Evolutionary conservation across 92 coral and sea anemone species (phyloP), one percentile per base, ranked within the genome.

Genomic region (Epizoanthus stellaris): DNA sequence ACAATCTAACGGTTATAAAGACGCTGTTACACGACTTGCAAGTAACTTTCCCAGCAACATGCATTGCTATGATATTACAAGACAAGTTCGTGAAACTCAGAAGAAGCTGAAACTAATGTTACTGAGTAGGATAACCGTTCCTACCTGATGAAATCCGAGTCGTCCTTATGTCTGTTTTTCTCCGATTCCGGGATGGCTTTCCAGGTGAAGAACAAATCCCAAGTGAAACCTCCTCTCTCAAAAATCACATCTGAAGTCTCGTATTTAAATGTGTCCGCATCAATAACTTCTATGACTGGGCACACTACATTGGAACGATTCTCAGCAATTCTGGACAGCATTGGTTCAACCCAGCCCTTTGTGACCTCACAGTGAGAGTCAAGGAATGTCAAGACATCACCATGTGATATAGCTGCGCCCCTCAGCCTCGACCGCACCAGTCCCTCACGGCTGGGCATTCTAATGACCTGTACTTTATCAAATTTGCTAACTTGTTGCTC

Each of bases 301-400:
- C 98, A 94, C 13, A 94, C 98, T 12, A 94, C 98, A 54, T 94
- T 94, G 61, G 88, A 52, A 6, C 87, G 95, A 70, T 92, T 89
- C 54, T 89, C 91, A 13, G 98, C 98, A 53, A 94, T 94, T 39
- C 98, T 86, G 42, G 91, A 94, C 83, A 94, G 70, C 7, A 94
- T 90, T 12, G 98, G 98, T 84, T 94, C 98, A 14, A 94, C 40
- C 98, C 98, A 94, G n/a, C 94, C 98, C 45, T 88, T 90, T 54
- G 98, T 94, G 17, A 93, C 95, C 70, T 94, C 98, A 40, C 98
- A 94, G 75, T 94, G 98, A 40, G 98, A 94, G 88, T 94, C 98
- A 20, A 94, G 89, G 47, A 94, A 94, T 30, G 94, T 92, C 21
- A 94, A 43, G 59, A 92, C 95, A 12, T 94, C 98, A 23, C 98